Evolutionary conservation across 2,113 vertebrate species (phyloP).

Genomic region (Tympanuchus pallidicinctus): DNA sequence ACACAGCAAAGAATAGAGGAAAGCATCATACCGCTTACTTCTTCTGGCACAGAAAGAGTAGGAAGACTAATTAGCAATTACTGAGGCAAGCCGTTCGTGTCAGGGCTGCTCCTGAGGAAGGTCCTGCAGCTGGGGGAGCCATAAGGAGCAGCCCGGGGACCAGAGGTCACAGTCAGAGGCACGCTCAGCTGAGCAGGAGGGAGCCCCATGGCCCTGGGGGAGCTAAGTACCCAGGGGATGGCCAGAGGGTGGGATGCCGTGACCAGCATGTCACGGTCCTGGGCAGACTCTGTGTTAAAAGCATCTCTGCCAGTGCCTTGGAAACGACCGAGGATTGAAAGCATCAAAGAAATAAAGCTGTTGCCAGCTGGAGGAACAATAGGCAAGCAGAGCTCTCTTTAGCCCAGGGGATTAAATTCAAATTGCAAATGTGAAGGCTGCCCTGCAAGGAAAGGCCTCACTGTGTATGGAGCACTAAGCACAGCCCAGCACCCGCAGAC

Average conservation of each 20-base stretch:
- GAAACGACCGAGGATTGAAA: constrained; percentile 11
- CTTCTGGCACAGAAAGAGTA: not conserved
- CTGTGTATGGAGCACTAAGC: not conserved
- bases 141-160: not conserved
- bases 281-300: constrained; percentile 2
- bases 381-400: constrained; percentile 61
- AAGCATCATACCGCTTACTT: constrained; percentile 26
- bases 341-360: constrained; percentile 64
- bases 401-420: constrained; percentile 63
- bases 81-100: not conserved
- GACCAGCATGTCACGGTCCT: not conserved
- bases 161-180: accelerated
- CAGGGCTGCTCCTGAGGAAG: not conserved
- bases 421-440: constrained; percentile 61
- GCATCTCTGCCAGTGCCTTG: constrained; percentile 30
- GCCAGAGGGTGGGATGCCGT: accelerated
- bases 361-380: constrained; percentile 69
- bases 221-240: not conserved
- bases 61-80: not conserved
- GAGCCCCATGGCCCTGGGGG: not conserved
- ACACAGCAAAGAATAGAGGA: not conserved
- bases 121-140: not conserved
- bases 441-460: constrained; percentile 45
- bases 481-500: accelerated
- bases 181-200: accelerated